These are phyloP conservation scores for Chaitophorus viminalis DNA, from an alignment of 2,888 invertebrate genomes.

Conservation along the genomic window DNA sequence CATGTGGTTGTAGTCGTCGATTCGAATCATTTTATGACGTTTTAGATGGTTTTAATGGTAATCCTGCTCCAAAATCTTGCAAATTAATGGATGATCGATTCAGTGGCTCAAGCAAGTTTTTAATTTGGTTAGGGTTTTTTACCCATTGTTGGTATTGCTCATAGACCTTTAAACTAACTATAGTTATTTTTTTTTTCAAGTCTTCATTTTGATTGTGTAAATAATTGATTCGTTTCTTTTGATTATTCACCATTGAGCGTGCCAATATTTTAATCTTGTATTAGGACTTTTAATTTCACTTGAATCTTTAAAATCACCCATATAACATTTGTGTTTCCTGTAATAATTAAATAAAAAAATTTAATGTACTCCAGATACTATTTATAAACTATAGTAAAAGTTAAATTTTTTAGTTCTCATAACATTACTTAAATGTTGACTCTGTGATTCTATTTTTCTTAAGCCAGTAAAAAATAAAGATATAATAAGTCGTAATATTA, in stretches of 20 bases:
- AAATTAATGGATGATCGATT: neutral
- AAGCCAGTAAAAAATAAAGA: too few relatives aligned
- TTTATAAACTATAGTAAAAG: neutral
- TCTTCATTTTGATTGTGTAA: neutral
- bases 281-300: slow-evolving; percentile 13
- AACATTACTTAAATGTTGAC: too few relatives aligned
- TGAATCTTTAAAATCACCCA: too few relatives aligned
- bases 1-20: too few relatives aligned
- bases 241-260: neutral
- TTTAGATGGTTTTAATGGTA: too few relatives aligned
- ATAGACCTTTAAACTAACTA: neutral
- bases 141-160: neutral
- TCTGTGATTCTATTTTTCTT: too few relatives aligned
- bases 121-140: slow-evolving; percentile 11
- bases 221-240: neutral
- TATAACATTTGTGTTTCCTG: slow-evolving; percentile 13
- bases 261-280: slow-evolving; percentile 5
- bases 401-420: too few relatives aligned
- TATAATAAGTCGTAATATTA: too few relatives aligned
- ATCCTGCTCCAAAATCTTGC: too few relatives aligned
- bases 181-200: neutral
- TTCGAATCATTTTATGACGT: too few relatives aligned
- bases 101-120: too few relatives aligned
- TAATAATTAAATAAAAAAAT: neutral
- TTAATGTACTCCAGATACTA: neutral